Percentiles rank a stretch among this genome's conserved stretches.
Evolutionary conservation across 2,113 vertebrate genomes (phyloP).

Genomic region (Mastomys natalensis): DNA sequence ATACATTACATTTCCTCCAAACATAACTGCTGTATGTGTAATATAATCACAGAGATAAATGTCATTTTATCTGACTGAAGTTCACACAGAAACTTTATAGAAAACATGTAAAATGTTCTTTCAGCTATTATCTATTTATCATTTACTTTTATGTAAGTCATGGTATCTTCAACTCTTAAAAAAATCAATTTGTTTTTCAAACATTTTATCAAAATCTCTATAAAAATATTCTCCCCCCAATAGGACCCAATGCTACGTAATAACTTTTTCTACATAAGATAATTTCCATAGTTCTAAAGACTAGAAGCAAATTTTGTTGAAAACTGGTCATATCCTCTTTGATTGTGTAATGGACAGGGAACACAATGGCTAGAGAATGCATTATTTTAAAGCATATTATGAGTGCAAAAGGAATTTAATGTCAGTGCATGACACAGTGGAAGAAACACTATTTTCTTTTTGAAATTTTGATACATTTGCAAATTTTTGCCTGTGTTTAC

Average conservation of each 20-base stretch:
- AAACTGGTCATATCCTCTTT: neutral
- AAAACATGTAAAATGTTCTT: neutral
- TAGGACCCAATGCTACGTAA: neutral
- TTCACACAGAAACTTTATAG: neutral
- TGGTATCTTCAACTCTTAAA: neutral
- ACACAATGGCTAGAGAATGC: neutral
- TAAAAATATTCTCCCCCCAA: neutral
- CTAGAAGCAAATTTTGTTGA: constrained; percentile 8
- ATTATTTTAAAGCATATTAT: neutral
- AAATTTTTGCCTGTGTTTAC: neutral
- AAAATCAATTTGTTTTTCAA: neutral
- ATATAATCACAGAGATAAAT: neutral
- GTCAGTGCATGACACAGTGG: neutral
- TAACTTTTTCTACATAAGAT: neutral
- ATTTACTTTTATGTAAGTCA: neutral
- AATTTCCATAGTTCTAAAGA: constrained; percentile 45
- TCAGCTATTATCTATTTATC: neutral
- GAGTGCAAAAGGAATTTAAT: neutral
- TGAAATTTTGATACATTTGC: neutral
- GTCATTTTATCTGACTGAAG: neutral
- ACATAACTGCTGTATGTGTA: neutral
- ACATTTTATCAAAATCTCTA: constrained; percentile 18
- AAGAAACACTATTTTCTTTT: neutral
- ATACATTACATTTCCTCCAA: neutral
- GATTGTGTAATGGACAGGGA: neutral